A percentile compares a stretch with the other conserved stretches of the same genome.
Conservation (phyloP, 1,140 invertebrate species). For the Neodiprion lecontei region DNA sequence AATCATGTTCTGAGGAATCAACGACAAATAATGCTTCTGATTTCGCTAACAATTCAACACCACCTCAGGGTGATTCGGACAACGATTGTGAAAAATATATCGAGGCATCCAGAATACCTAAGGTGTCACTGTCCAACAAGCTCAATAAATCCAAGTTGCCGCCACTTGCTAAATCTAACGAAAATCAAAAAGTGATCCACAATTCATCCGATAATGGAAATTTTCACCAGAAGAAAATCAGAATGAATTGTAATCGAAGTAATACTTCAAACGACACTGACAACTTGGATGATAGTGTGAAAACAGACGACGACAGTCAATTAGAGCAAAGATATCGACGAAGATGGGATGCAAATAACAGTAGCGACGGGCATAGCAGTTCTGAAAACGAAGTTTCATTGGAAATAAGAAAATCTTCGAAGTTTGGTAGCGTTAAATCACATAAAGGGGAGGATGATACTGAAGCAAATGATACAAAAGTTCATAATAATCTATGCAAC, state of each 20-base stretch:
- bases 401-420: background rate
- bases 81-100: conserved; percentile 21
- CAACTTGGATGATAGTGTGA: conserved; percentile 22
- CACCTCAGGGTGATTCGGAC: conserved; percentile 9
- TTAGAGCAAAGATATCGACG: conserved; percentile 29
- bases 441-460: background rate
- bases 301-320: conserved; percentile 25
- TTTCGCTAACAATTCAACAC: background rate
- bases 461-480: background rate
- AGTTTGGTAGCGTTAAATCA: background rate
- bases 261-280: conserved; percentile 35
- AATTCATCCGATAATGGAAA: conserved; percentile 9
- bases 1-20: background rate
- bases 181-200: conserved; percentile 22
- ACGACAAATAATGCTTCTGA: background rate
- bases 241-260: conserved; percentile 23
- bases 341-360: conserved; percentile 16
- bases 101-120: conserved; percentile 40
- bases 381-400: background rate
- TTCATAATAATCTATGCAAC: background rate
- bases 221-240: background rate
- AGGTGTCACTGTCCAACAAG: conserved; percentile 14
- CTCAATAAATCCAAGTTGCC: conserved; percentile 11
- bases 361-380: background rate
- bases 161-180: conserved; percentile 23